A percentile compares a stretch with the other conserved stretches of the same genome.
These are phyloP conservation scores for Drosophila orosa DNA, from an alignment of 1,140 invertebrate genomes.

Conservation along the genomic window DNA sequence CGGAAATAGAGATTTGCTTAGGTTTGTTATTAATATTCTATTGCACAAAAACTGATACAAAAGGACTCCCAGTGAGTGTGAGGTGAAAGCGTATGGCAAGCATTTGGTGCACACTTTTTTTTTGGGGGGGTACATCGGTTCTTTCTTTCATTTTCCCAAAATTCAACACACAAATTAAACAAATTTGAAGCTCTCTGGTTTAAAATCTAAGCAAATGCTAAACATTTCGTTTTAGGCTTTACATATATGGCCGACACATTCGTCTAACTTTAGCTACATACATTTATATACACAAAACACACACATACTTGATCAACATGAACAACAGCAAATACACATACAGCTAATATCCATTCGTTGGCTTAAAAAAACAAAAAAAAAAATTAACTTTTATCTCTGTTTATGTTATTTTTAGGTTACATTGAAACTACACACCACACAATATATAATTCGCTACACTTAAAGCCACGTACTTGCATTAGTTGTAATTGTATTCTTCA, in stretches of 20 bases:
- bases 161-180: neutral
- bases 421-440: constrained; percentile 34
- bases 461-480: constrained; percentile 67
- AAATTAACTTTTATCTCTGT: constrained; percentile 3
- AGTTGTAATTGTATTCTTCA: constrained; percentile 25
- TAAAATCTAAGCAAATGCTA: constrained; percentile 5
- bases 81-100: constrained; percentile 35
- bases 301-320: constrained; percentile 42
- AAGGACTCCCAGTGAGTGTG: constrained; percentile 21
- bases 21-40: constrained; percentile 23
- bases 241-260: constrained; percentile 40
- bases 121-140: constrained; percentile 13
- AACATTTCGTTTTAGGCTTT: neutral
- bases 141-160: neutral
- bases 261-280: constrained; percentile 38
- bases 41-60: constrained; percentile 48
- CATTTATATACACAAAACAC: constrained; percentile 24
- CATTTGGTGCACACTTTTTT: constrained; percentile 62
- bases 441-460: constrained; percentile 51
- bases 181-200: neutral
- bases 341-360: constrained; percentile 50
- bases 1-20: constrained; percentile 30
- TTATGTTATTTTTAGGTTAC: constrained; percentile 15
- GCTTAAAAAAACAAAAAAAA: constrained; percentile 30
- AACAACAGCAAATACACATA: constrained; percentile 39